Percentiles rank a stretch among this genome's conserved stretches.
phyloP scores from a whole-genome alignment of 2,797 vertebrate genomes.

The Phyllotis vaccarum region DNA sequence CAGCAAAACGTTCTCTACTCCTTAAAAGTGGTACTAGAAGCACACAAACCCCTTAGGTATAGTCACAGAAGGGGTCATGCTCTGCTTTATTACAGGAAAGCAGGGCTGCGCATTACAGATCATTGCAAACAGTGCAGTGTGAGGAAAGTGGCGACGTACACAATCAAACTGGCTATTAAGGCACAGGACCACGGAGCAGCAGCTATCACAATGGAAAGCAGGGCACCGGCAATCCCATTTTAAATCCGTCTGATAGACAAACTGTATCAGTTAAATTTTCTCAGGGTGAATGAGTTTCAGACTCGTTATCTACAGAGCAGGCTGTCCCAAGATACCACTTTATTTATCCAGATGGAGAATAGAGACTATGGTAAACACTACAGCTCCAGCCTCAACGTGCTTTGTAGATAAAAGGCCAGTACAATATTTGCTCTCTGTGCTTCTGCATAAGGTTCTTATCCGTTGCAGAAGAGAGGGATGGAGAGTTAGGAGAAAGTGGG shows the following conservation, averaged over 20 bases:
- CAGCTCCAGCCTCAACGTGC: slow-evolving; percentile 70
- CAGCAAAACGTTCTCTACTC: neutral
- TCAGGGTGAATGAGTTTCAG: slow-evolving; percentile 85
- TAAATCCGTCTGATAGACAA: slow-evolving; percentile 87
- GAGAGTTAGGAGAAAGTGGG: neutral
- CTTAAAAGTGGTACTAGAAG: slow-evolving; percentile 61
- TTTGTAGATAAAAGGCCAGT: slow-evolving; percentile 82
- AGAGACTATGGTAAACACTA: slow-evolving; percentile 83
- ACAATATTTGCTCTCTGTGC: slow-evolving; percentile 76
- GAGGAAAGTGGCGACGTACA: slow-evolving; percentile 84
- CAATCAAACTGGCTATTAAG: slow-evolving; percentile 87
- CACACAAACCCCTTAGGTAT: slow-evolving; percentile 72
- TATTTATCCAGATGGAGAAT: slow-evolving; percentile 85
- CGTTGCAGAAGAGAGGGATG: slow-evolving; percentile 63
- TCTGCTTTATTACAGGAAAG: slow-evolving; percentile 78
- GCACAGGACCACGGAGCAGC: slow-evolving; percentile 85
- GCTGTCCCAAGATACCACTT: slow-evolving; percentile 77
- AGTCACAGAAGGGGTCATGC: slow-evolving; percentile 65
- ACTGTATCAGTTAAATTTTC: slow-evolving; percentile 84
- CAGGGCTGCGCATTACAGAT: slow-evolving; percentile 80
- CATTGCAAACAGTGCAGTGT: slow-evolving; percentile 79
- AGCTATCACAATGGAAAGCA: slow-evolving; percentile 85
- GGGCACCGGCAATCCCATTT: slow-evolving; percentile 84
- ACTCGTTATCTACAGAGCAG: slow-evolving; percentile 85
- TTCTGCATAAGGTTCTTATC: slow-evolving; percentile 73